phyloP scores from a whole-genome alignment of 2,888 invertebrate genomes.

The Smittia aterrima region DNA sequence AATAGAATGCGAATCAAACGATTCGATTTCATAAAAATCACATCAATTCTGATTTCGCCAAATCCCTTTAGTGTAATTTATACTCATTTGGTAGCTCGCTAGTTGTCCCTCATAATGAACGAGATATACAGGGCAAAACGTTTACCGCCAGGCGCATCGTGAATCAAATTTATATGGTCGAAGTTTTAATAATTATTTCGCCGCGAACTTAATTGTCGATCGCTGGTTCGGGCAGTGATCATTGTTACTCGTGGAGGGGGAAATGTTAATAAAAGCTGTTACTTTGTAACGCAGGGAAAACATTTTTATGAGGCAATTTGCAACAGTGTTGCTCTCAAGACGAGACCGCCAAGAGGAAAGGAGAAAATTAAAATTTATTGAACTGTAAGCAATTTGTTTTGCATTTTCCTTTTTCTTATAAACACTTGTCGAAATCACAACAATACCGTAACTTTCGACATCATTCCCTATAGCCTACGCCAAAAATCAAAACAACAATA shows the following conservation, averaged over 20 bases:
- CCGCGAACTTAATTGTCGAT: conserved; percentile 30
- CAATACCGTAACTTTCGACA: neutral
- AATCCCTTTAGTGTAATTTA: neutral
- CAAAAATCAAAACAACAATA: neutral
- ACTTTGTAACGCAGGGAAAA: too few species aligned
- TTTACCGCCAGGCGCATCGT: too few species aligned
- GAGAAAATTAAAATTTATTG: neutral
- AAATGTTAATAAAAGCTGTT: neutral
- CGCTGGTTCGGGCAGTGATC: neutral
- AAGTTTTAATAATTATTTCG: neutral
- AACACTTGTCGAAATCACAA: neutral
- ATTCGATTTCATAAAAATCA: conserved; percentile 34
- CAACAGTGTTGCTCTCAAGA: too few species aligned
- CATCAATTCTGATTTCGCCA: conserved; percentile 19
- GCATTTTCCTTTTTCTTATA: neutral
- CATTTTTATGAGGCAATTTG: too few species aligned
- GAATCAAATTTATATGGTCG: neutral
- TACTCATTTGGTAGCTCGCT: too few species aligned
- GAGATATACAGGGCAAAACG: too few species aligned
- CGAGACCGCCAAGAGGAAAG: neutral
- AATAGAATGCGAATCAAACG: neutral
- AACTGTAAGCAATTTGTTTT: neutral
- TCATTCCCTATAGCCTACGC: too few species aligned
- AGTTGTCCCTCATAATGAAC: too few species aligned
- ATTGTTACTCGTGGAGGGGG: neutral